phyloP scores from a whole-genome alignment of 2,888 invertebrate genomes.

The Pristionchus arcanus region DNA sequence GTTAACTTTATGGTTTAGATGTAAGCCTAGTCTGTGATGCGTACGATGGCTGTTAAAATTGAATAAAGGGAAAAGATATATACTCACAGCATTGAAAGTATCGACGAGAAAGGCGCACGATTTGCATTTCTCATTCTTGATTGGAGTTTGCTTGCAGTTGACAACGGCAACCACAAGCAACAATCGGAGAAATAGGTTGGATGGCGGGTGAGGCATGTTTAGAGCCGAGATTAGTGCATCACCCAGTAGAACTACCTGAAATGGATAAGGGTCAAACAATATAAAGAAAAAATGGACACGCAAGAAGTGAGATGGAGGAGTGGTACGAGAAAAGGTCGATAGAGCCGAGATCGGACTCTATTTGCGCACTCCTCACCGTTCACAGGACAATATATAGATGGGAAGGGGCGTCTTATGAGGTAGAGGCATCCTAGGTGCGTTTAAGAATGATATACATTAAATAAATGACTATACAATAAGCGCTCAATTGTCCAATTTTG shows the following conservation, averaged over 20 bases:
- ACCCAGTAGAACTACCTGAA: slow-evolving; percentile 15
- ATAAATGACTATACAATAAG: not conserved
- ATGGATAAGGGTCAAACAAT: not conserved
- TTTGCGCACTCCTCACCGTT: slow-evolving; percentile 29
- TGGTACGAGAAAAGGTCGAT: slow-evolving; percentile 22
- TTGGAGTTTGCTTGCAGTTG: slow-evolving; percentile 51
- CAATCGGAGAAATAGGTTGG: not conserved
- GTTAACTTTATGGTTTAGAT: not conserved
- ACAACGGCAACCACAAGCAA: slow-evolving; percentile 4
- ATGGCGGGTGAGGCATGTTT: slow-evolving; percentile 17
- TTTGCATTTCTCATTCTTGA: slow-evolving; percentile 68
- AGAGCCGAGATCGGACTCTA: slow-evolving; percentile 16
- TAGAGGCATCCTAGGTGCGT: not conserved
- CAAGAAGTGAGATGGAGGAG: slow-evolving; percentile 24
- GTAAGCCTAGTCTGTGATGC: not conserved
- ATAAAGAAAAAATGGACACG: not conserved
- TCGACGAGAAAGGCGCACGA: slow-evolving; percentile 71
- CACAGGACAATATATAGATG: not conserved
- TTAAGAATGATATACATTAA: not conserved
- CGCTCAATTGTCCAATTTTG: not conserved
- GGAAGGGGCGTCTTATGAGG: not conserved
- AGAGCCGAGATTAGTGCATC: slow-evolving; percentile 24
- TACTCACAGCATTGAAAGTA: slow-evolving; percentile 72
- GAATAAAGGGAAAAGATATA: not conserved
- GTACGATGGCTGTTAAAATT: not conserved